Base-by-base conservation (phyloP, 1,140 invertebrate genomes). In the Solenopsis invicta region DNA sequence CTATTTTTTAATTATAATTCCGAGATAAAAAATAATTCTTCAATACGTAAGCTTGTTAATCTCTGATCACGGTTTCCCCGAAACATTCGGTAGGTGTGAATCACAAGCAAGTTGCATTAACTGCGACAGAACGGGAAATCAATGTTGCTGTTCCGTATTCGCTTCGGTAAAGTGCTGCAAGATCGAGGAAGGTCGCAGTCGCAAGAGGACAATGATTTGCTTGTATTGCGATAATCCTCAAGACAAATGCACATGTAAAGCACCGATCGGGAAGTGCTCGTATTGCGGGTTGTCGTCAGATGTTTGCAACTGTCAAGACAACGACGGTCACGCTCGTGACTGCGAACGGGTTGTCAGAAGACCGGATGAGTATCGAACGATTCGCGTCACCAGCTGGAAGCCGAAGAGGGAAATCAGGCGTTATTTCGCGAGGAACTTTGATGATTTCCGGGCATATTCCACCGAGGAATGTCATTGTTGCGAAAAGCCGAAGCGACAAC, bases 311-410 rank as follows among this genome's bases (percentile, higher is more conserved):
- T 92, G 90, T 67, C 78, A 66, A 45, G 59, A 87, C n/a, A 16
- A 34, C 37, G 16, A 66, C 45, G 71, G n/a, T 56, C 56, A 34
- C 45, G 24, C n/a, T 61, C 54, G 12, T 56, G 77, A 74, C 18
- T 48, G 80, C 48, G 74, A 87, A 81, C 56, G 34, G 50, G 66
- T 87, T 45, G 8, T 21, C 4, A 16, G 50, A 5, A 72, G 74
- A 13, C 50, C 84, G 12, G 61, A 90, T 59, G 67, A 85, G n/a
- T 54, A 86, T 76, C 76, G 61, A n/a, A 78, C 77, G 29, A 92
- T 92, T 50, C 85, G 66, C 12, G 86, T 92, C 0, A 91, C 87
- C 1, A 88, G 87, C 1, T 93, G 92, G 92, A 92, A 90, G 54
- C 91, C 71, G 13, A 91, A 82, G 37, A 76, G 78, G 41, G 90